Evolutionary conservation across 2,888 invertebrate genomes (phyloP).

Genomic region (Athripsodes cinereus): DNA sequence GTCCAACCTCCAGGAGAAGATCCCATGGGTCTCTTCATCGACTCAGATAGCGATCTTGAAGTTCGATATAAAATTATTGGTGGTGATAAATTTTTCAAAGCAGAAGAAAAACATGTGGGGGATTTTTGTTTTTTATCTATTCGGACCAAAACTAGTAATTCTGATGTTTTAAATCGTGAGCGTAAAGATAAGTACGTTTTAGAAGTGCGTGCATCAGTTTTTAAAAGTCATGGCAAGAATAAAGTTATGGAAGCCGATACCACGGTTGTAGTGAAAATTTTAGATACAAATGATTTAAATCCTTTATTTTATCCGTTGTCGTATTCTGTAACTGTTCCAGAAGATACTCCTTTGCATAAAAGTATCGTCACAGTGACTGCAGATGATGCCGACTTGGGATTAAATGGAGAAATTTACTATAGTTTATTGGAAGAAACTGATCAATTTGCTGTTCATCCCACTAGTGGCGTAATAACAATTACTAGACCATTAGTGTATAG

Average conservation of each 20-base stretch:
- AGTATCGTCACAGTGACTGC: slow-evolving; percentile 77
- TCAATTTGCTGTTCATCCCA: slow-evolving; percentile 89
- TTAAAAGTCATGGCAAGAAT: slow-evolving; percentile 51
- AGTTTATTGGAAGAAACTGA: slow-evolving; percentile 77
- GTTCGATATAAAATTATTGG: slow-evolving; percentile 81
- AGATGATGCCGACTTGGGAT: slow-evolving; percentile 92
- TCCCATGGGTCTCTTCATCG: slow-evolving; percentile 71
- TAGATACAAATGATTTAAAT: slow-evolving; percentile 86
- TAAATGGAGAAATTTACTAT: slow-evolving; percentile 96
- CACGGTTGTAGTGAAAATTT: slow-evolving; percentile 62
- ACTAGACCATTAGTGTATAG: slow-evolving; percentile 70
- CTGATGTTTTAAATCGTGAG: slow-evolving; percentile 89
- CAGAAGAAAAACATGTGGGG: slow-evolving; percentile 82
- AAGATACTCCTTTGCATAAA: slow-evolving; percentile 80
- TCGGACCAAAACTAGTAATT: slow-evolving; percentile 79
- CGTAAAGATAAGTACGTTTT: slow-evolving; percentile 77
- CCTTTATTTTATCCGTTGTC: slow-evolving; percentile 89
- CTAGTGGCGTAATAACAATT: slow-evolving; percentile 80
- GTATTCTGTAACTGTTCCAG: slow-evolving; percentile 81
- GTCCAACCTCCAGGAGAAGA: slow-evolving; percentile 63
- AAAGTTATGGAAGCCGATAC: slow-evolving; percentile 66
- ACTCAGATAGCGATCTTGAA: slow-evolving; percentile 43
- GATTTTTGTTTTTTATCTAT: slow-evolving; percentile 92
- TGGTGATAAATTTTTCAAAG: slow-evolving; percentile 89
- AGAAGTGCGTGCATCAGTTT: slow-evolving; percentile 66